Percentiles rank a stretch among this genome's conserved stretches.
phyloP scores from a whole-genome alignment of 2,888 invertebrate genomes.

The Metalampra italica region DNA sequence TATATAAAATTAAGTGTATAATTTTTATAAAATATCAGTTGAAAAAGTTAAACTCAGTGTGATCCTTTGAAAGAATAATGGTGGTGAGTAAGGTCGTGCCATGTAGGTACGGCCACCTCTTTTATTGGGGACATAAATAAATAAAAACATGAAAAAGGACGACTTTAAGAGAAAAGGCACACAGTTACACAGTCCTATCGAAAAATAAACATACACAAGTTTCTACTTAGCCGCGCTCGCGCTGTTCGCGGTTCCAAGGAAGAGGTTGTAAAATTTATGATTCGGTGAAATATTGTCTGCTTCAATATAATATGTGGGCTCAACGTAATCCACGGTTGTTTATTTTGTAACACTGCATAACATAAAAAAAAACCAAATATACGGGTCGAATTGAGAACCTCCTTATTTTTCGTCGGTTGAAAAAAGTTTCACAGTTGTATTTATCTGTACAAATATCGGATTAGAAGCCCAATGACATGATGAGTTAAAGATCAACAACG shows the following conservation, averaged over 20 bases:
- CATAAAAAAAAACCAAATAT: conserved; percentile 1
- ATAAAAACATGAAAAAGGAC: conserved; percentile 30
- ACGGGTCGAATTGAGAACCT: too few relatives aligned
- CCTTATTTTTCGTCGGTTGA: too few relatives aligned
- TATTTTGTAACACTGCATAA: conserved; percentile 19
- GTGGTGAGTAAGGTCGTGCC: conserved; percentile 30
- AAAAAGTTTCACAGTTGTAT: too few relatives aligned
- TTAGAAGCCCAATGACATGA: too few relatives aligned
- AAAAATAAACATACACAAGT: conserved; percentile 72
- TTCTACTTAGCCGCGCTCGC: conserved; percentile 64
- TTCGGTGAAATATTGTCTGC: conserved; percentile 61
- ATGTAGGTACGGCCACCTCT: conserved; percentile 56
- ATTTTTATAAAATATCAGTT: too few relatives aligned
- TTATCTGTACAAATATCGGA: too few relatives aligned
- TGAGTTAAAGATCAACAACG: too few relatives aligned
- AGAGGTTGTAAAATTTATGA: conserved; percentile 73
- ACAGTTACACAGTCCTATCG: conserved; percentile 73
- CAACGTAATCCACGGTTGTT: conserved; percentile 26
- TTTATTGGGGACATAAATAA: conserved; percentile 69
- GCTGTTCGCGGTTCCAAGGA: conserved; percentile 61
- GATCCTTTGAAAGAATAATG: conserved; percentile 60
- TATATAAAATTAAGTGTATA: too few relatives aligned
- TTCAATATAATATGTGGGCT: conserved; percentile 21
- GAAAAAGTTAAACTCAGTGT: too few relatives aligned
- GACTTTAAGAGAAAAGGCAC: conserved; percentile 61